These are phyloP conservation scores for Dorcus parallelipipedus DNA, from an alignment of 2,888 invertebrate species.

Conservation along the genomic window DNA sequence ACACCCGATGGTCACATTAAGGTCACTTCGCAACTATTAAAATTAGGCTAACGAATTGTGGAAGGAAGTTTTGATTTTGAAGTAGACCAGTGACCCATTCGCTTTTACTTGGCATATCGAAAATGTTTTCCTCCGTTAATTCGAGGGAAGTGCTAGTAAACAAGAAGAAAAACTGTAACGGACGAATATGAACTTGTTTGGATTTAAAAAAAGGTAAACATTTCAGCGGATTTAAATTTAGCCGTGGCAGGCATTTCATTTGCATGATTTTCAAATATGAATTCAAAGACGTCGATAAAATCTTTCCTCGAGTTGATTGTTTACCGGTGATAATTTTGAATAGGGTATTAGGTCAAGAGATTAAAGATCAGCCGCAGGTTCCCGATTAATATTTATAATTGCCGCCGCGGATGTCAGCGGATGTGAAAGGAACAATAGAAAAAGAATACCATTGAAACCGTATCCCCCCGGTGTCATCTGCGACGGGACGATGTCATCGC, in stretches of 20 bases:
- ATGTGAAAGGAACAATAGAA: constrained; percentile 33
- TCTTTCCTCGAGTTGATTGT: constrained; percentile 1
- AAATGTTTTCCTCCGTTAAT: too few species aligned
- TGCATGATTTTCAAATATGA: background rate
- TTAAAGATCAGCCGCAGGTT: constrained; percentile 40
- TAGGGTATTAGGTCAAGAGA: constrained; percentile 39
- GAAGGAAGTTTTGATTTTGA: constrained; percentile 10
- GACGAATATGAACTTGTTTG: background rate
- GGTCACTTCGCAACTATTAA: constrained; percentile 11
- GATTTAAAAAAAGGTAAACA: background rate
- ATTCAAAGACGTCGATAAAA: background rate
- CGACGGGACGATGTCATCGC: background rate
- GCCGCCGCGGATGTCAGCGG: constrained; percentile 33
- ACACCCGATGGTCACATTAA: constrained; percentile 12
- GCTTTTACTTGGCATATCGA: too few species aligned
- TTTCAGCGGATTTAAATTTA: background rate
- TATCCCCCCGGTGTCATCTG: constrained; percentile 1
- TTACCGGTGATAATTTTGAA: constrained; percentile 22
- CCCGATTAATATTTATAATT: constrained; percentile 40
- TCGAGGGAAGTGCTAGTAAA: too few species aligned
- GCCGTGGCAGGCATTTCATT: background rate
- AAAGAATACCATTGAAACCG: background rate
- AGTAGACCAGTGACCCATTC: too few species aligned
- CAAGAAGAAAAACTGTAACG: background rate
- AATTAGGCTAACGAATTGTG: constrained; percentile 14